Evolutionary conservation across 2,797 vertebrate species (phyloP).

Genomic region (Cuculus canorus): DNA sequence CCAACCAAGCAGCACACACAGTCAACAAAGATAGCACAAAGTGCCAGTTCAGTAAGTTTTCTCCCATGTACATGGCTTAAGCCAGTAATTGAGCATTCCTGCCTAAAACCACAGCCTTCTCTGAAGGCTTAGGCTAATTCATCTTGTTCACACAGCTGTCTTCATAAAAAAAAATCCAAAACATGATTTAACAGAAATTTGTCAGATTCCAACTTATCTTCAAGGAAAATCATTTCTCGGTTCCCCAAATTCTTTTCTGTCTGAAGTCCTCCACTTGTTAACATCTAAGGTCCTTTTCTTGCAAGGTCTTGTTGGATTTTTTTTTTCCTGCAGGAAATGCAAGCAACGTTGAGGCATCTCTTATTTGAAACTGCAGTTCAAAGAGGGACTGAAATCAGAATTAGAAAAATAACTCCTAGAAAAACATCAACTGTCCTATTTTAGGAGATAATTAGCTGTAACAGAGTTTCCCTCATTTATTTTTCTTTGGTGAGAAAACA

Average conservation of each 20-base stretch:
- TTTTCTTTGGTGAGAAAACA: conserved; percentile 9
- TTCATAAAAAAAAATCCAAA: not conserved
- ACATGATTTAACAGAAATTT: not conserved
- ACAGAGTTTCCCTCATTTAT: not conserved
- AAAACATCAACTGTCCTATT: conserved; percentile 28
- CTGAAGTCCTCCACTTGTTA: not conserved
- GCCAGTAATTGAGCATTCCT: not conserved
- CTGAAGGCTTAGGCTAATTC: not conserved
- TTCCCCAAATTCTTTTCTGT: not conserved
- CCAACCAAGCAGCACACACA: not conserved
- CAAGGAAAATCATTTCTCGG: not conserved
- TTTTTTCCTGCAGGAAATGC: not conserved
- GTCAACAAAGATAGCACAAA: not conserved
- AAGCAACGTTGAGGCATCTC: not conserved
- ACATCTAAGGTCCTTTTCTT: not conserved
- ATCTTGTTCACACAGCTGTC: not conserved
- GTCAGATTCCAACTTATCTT: not conserved
- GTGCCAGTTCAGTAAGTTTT: not conserved
- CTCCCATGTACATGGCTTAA: not conserved
- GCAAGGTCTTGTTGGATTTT: not conserved
- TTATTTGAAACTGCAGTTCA: not conserved
- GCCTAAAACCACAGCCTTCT: not conserved
- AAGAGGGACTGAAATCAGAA: not conserved
- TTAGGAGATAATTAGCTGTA: conserved; percentile 34
- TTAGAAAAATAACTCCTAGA: not conserved